These are phyloP conservation scores for Hippocampus guttulatus DNA, from an alignment of 2,113 vertebrate genomes.

Conservation along the genomic window DNA sequence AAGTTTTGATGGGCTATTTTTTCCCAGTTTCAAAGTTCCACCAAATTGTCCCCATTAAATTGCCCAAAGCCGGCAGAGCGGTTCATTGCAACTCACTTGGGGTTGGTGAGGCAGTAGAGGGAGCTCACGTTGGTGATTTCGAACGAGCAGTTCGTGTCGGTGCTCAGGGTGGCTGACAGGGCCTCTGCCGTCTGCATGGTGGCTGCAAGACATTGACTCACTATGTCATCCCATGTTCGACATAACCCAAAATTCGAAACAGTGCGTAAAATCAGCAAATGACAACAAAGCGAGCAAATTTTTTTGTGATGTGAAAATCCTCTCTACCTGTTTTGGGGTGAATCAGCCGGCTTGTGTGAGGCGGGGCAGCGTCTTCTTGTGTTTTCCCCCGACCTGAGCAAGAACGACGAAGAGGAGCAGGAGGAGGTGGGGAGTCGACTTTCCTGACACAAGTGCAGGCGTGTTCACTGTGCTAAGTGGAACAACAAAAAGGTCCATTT, in stretches of 20 bases:
- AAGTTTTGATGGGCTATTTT: background rate
- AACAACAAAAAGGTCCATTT: background rate
- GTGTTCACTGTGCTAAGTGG: background rate
- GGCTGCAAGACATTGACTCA: conserved; percentile 16
- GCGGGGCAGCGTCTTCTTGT: background rate
- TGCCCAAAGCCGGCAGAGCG: no score
- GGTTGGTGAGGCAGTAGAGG: conserved; percentile 65
- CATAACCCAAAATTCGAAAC: no score
- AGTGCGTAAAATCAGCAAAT: no score
- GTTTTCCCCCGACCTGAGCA: background rate
- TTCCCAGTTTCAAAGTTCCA: background rate
- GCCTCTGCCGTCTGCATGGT: conserved; percentile 64
- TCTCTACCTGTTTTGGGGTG: background rate
- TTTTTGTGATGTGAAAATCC: no score
- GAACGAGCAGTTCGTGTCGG: conserved; percentile 69
- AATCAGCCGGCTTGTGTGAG: background rate
- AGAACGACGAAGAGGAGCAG: background rate
- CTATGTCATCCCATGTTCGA: no score
- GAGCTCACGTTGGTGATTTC: conserved; percentile 64
- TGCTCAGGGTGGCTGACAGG: conserved; percentile 66
- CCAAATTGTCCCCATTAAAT: background rate
- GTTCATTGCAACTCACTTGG: conserved; percentile 53
- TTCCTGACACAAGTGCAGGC: conserved; percentile 2
- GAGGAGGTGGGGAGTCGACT: background rate
- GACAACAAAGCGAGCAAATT: no score